Base-by-base conservation (phyloP, 2,888 invertebrate genomes). In the Anoncus sp. region DNA sequence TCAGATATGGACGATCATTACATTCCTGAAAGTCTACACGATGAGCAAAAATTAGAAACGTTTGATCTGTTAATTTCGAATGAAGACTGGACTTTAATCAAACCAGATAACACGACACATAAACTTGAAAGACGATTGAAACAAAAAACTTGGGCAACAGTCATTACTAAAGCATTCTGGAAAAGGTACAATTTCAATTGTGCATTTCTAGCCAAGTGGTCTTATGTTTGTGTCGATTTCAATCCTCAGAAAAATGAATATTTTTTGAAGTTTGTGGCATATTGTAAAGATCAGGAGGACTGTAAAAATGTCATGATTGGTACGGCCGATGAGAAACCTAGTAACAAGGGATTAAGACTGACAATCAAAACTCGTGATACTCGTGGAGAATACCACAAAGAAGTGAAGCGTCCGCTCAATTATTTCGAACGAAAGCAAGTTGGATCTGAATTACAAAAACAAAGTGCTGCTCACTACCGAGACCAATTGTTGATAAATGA, bases 271-370 rank as follows among this genome's bases (percentile, higher is more conserved):
- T 73, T 81, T n/a, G n/a, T 31, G 2, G 77, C 69, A 6, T 53
- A 59, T 6, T 81, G 77, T 27, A 71, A 62, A 59, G 60, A 59
- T 57, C 10, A 16, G 18, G 20, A 18, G 69, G n/a, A n/a, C n/a
- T 81, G 77, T 31, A 16, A 55, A 14, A 81, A 81, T 49, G 27
- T 20, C 7, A 55, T 81, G 22, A 45, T 51, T 10, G 79, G 78
- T 18, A 45, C 10, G 20, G 79, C 75, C 9, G 16, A 57, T 9
- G 45, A 76, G 35, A 27, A 43, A 20, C 73, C 66, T 2, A 63
- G 16, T 57, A 40, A 71, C 2, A 31, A 59, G 7, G 75, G 63
- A 47, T 35, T 80, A 10, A 69, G 18, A 16, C 20, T 81, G 16
- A 27, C 6, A 1, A 67, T 80, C 31, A 22, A 57, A 55, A 62